phyloP scores from a whole-genome alignment of 2,888 invertebrate genomes.

The Chorisops tibialis region DNA sequence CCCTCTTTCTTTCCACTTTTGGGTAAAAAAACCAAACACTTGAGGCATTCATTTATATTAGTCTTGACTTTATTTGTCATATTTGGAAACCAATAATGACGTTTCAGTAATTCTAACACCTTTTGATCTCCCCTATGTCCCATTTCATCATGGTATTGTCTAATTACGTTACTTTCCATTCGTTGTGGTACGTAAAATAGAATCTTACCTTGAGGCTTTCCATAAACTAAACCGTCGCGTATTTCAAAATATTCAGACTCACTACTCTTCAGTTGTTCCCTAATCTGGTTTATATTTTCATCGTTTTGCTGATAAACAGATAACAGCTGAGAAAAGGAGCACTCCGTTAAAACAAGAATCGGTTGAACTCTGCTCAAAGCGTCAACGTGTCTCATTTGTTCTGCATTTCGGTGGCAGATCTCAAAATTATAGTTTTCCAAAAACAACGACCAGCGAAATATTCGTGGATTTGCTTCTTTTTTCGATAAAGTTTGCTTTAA shows the following conservation, averaged over 20 bases:
- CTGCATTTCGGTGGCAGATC: constrained; percentile 26
- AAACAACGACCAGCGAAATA: constrained; percentile 17
- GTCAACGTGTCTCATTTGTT: constrained; percentile 30
- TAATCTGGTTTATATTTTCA: not conserved
- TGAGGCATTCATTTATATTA: constrained; percentile 46
- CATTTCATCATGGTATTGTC: constrained; percentile 27
- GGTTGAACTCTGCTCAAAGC: constrained; percentile 24
- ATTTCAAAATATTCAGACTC: constrained; percentile 15
- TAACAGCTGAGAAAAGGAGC: not conserved
- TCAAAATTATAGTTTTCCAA: constrained; percentile 27
- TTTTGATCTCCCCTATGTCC: constrained; percentile 30
- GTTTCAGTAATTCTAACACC: constrained; percentile 10
- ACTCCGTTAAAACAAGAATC: not conserved
- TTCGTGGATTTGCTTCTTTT: constrained; percentile 24
- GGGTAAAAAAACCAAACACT: constrained; percentile 42
- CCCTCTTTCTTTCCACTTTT: constrained; percentile 41
- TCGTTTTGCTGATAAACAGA: not conserved
- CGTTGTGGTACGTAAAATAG: constrained; percentile 29
- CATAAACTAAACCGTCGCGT: constrained; percentile 11
- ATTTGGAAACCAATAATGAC: constrained; percentile 47
- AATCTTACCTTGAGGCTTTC: not conserved
- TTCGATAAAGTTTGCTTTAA: constrained; percentile 25
- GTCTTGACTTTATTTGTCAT: constrained; percentile 44
- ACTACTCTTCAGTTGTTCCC: not conserved
- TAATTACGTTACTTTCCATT: constrained; percentile 29